A percentile compares a stretch with the other conserved stretches of the same genome.
Conservation (phyloP, 2,113 vertebrate species). For the Pedionomus torquatus region DNA sequence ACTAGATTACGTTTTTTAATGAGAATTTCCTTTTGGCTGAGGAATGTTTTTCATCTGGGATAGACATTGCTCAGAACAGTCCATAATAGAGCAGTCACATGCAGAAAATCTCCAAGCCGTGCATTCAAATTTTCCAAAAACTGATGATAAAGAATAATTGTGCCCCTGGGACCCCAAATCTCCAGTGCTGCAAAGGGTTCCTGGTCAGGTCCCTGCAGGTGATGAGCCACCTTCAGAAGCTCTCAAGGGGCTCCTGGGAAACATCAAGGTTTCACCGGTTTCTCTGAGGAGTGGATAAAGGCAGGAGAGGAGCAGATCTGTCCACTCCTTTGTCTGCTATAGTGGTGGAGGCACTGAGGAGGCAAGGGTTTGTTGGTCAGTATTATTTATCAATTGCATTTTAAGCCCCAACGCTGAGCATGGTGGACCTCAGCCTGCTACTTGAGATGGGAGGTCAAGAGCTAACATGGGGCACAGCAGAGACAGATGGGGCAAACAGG, state of each 20-base stretch:
- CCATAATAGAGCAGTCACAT: neutral
- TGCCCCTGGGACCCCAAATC: neutral
- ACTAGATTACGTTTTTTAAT: neutral
- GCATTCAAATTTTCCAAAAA: neutral
- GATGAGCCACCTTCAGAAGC: accelerated
- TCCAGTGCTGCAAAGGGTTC: neutral
- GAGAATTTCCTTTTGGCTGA: neutral
- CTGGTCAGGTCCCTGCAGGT: neutral
- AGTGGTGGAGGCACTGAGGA: neutral
- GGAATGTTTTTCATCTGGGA: neutral
- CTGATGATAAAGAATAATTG: neutral
- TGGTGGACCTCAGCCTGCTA: neutral
- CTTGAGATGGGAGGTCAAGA: neutral
- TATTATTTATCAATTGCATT: neutral
- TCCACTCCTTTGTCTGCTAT: neutral
- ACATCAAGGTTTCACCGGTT: neutral
- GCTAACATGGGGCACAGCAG: neutral
- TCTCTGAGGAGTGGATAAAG: neutral
- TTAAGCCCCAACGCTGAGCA: neutral
- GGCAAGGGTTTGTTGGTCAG: neutral
- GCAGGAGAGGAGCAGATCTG: neutral
- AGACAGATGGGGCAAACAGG: neutral
- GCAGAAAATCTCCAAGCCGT: neutral
- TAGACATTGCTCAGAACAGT: neutral
- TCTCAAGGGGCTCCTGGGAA: neutral